Percentiles rank a stretch among this genome's conserved stretches.
These are phyloP conservation scores for Vidua chalybeata DNA, from an alignment of 2,113 vertebrate species.

Conservation along the genomic window DNA sequence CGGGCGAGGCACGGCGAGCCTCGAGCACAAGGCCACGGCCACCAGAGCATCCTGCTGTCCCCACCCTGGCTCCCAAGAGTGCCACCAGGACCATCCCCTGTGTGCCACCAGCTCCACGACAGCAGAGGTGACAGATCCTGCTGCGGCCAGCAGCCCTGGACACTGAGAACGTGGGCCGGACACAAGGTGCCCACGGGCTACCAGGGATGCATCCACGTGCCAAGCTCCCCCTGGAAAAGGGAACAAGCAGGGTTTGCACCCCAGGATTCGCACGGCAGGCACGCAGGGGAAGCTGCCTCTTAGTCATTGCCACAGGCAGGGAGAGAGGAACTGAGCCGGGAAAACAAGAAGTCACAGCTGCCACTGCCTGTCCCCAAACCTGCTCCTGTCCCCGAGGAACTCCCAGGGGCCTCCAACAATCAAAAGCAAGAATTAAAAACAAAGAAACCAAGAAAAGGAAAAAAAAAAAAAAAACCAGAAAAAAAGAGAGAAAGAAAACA, in stretches of 20 bases:
- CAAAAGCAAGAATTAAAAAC: neutral
- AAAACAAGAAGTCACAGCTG: neutral
- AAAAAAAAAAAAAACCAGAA: neutral
- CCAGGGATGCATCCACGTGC: rapidly evolving
- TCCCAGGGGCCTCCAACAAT: neutral
- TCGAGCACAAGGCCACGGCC: rapidly evolving
- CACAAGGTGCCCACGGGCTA: rapidly evolving
- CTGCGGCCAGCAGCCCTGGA: rapidly evolving
- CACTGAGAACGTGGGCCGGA: rapidly evolving
- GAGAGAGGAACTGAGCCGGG: constrained; percentile 20
- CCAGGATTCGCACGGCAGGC: neutral
- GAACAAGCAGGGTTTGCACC: neutral
- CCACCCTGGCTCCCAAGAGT: rapidly evolving
- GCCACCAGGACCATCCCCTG: rapidly evolving
- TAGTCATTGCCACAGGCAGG: neutral
- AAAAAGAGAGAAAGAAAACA: neutral
- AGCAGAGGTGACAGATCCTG: rapidly evolving
- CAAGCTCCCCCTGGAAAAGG: neutral
- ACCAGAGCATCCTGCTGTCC: neutral
- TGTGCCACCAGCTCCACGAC: rapidly evolving
- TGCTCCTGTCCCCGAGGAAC: neutral
- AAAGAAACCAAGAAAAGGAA: too few species aligned
- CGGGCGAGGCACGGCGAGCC: neutral
- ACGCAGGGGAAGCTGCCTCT: neutral
- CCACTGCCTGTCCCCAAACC: neutral